Base-by-base conservation (phyloP, 2,113 vertebrate genomes). In the Gadus chalcogrammus region DNA sequence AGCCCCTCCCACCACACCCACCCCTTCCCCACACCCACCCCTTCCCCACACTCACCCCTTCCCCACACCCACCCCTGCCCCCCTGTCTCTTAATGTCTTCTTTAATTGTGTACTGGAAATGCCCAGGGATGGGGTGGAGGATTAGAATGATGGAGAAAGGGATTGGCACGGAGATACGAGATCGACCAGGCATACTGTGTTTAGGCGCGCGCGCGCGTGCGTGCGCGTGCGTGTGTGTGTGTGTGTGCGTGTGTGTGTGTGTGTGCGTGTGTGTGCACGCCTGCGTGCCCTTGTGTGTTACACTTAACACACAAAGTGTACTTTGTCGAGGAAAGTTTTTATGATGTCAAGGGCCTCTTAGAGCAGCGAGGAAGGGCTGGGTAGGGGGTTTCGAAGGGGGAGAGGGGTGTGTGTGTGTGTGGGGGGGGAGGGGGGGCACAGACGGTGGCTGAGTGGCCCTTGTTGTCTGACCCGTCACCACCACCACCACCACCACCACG, bases 101-200 rank as follows among this genome's bases (percentile, higher is more conserved):
- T 83, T 85, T 85, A 87, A 86, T 85, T 86, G 84, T 79, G 75
- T 72, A 69, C 78, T 79, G 74, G 74, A 72, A 72, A 79, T 61
- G 70, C 72, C 64, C 64, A 31, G 60, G 64, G 31, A 48, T 52
- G 70, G 67, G 79, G 77, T 55, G 73, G 69, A 65, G 75, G 65
- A 75, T 28, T 58, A 63, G 69, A 78, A 75, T 78, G 79, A 65
- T 67, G 62, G 35, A 71, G 70, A 42, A 15, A 24, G 58, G 59
- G 52, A 65, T 16, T 1, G 27, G 17, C 12, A 27, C 1, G 24
- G 28, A 64, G 60, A 74, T 75, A 35, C 15, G 61, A 60, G 72
- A 65, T 64, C 65, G 61, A 73, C 28, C 31, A 31, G 31, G 31
- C 31, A 31, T 31, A 31, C 5, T 31, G 31, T 22, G 61, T 66